Conservation (phyloP, 2,797 vertebrate genomes). For the Hydrophis major region DNA sequence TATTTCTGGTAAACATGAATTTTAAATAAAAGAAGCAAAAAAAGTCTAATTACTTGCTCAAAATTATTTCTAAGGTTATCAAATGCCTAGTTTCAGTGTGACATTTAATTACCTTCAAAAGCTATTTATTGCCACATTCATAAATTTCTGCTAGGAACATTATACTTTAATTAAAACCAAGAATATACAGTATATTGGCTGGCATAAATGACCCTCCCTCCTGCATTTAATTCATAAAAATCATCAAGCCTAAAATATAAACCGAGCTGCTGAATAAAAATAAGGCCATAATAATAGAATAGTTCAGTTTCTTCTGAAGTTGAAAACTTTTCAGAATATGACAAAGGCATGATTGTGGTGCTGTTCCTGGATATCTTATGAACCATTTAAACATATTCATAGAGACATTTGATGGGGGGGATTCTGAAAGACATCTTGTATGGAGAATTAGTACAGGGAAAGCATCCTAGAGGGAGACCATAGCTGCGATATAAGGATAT, state of each 20-base stretch:
- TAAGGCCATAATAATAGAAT: background rate
- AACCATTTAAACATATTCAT: background rate
- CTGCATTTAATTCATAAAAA: conserved; percentile 10
- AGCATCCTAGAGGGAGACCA: too few species aligned
- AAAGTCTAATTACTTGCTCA: background rate
- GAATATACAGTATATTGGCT: conserved; percentile 1
- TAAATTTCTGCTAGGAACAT: conserved; percentile 16
- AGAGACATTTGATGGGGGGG: background rate
- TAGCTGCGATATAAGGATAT: too few species aligned
- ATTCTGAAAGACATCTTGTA: too few species aligned
- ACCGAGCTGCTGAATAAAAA: conserved; percentile 11
- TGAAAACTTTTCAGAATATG: background rate
- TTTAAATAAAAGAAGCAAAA: background rate
- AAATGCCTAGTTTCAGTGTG: background rate
- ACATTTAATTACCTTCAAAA: conserved; percentile 41
- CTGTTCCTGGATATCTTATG: background rate
- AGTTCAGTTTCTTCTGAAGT: background rate
- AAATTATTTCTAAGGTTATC: conserved; percentile 10
- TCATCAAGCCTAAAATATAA: conserved; percentile 26
- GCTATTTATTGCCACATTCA: conserved; percentile 18
- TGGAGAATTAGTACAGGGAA: too few species aligned
- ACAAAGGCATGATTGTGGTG: background rate
- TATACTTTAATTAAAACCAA: conserved; percentile 26
- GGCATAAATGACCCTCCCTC: background rate
- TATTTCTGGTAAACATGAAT: background rate